These are phyloP conservation scores for Nomada goodeniana DNA, from an alignment of 2,888 invertebrate species.

Conservation along the genomic window DNA sequence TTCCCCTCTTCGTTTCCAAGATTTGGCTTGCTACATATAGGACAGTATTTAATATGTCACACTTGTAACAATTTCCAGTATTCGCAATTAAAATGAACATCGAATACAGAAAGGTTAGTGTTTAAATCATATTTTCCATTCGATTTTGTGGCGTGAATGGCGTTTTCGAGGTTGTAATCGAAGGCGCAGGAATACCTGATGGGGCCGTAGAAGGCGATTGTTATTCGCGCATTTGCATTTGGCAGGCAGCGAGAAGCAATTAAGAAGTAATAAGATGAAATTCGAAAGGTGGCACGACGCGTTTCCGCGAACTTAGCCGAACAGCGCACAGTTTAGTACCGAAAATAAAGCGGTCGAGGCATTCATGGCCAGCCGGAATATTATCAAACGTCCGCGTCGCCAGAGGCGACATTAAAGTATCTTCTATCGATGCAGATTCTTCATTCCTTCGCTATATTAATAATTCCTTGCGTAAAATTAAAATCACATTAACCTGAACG, in stretches of 20 bases:
- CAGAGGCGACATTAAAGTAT: constrained; percentile 1
- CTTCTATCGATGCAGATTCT: neutral
- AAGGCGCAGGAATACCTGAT: neutral
- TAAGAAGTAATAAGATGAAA: constrained; percentile 45
- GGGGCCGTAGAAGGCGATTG: neutral
- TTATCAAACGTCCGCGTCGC: constrained; percentile 48
- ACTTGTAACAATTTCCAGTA: too few relatives aligned
- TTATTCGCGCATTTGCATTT: constrained; percentile 14
- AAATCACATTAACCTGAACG: neutral
- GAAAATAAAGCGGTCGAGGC: constrained; percentile 53
- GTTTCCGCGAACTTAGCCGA: constrained; percentile 47
- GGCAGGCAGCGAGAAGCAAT: constrained; percentile 31
- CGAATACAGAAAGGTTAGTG: too few relatives aligned
- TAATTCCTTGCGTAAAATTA: neutral
- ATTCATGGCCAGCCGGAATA: constrained; percentile 52
- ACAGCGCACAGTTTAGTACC: constrained; percentile 36
- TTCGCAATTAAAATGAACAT: too few relatives aligned
- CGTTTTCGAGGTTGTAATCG: neutral
- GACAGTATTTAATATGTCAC: too few relatives aligned
- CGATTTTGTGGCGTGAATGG: neutral
- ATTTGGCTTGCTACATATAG: too few relatives aligned
- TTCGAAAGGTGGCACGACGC: constrained; percentile 44
- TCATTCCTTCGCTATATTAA: neutral
- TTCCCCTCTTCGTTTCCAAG: neutral
- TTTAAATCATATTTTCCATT: neutral